Conservation (phyloP, 1,140 invertebrate species). For the Heliconius hewitsoni region DNA sequence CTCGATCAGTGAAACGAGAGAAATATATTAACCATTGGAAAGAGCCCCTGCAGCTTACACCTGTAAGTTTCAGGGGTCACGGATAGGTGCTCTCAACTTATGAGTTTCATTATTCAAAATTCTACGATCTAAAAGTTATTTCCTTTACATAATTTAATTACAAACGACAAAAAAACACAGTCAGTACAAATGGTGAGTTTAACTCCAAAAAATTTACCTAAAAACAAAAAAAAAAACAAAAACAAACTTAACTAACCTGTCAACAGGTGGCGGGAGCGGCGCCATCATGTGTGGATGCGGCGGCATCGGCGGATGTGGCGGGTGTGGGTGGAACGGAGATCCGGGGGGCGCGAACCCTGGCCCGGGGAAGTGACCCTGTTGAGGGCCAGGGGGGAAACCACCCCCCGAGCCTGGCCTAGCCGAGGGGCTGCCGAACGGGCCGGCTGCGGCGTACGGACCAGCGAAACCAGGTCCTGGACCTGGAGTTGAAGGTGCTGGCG, state of each 20-base stretch:
- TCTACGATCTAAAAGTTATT: too few relatives aligned
- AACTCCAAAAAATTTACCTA: neutral
- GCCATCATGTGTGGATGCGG: slow-evolving; percentile 78
- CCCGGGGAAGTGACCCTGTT: slow-evolving; percentile 65
- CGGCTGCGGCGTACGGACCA: slow-evolving; percentile 66
- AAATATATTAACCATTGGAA: too few relatives aligned
- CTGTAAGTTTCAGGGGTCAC: too few relatives aligned
- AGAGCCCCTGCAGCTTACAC: too few relatives aligned
- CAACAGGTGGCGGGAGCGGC: slow-evolving; percentile 72
- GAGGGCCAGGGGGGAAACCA: slow-evolving; percentile 62
- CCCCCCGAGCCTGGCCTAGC: slow-evolving; percentile 68
- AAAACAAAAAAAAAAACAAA: too few relatives aligned
- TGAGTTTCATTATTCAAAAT: too few relatives aligned
- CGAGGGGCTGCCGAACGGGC: slow-evolving; percentile 68
- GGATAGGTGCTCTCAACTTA: too few relatives aligned
- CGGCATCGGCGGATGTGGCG: slow-evolving; percentile 70
- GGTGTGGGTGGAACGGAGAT: slow-evolving; percentile 71
- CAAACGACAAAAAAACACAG: too few relatives aligned
- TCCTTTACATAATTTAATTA: too few relatives aligned
- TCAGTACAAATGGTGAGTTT: too few relatives aligned
- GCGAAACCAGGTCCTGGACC: slow-evolving; percentile 66
- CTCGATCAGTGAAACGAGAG: too few relatives aligned
- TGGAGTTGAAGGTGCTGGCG: slow-evolving; percentile 70
- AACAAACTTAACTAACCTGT: slow-evolving; percentile 56
- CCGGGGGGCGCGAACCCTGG: slow-evolving; percentile 71